Percentiles rank a stretch among this genome's conserved stretches.
Evolutionary conservation across 2,797 vertebrate genomes (phyloP).

Genomic region (Molossus alvarezi): DNA sequence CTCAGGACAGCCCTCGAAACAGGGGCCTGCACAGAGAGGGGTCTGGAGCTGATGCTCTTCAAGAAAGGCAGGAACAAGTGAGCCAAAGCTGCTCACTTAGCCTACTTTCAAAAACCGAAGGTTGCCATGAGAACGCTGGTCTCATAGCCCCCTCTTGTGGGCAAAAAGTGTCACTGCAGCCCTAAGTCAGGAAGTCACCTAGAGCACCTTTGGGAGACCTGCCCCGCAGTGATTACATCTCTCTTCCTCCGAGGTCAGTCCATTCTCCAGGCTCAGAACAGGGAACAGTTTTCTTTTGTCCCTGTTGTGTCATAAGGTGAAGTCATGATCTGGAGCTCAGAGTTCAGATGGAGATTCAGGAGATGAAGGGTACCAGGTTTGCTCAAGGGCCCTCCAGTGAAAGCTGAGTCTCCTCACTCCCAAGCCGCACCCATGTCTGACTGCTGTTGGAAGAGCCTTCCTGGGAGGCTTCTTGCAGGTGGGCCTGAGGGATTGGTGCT

Average conservation of each 20-base stretch:
- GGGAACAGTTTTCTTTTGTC: background rate
- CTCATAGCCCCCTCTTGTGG: slow-evolving; percentile 65
- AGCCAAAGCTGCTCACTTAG: background rate
- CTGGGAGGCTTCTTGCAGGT: background rate
- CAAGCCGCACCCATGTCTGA: background rate
- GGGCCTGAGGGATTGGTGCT: too few relatives aligned
- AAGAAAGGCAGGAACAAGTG: background rate
- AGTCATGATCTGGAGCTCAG: background rate
- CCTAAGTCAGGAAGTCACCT: background rate
- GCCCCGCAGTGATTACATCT: fast-evolving
- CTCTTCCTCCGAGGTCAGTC: background rate
- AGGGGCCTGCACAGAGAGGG: background rate
- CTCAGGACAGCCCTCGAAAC: background rate
- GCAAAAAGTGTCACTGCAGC: background rate
- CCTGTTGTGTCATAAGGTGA: background rate
- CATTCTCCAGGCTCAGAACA: background rate
- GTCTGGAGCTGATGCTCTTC: background rate
- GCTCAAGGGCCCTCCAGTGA: background rate
- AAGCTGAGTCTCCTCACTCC: background rate
- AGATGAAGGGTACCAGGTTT: background rate
- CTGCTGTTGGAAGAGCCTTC: background rate
- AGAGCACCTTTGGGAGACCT: background rate
- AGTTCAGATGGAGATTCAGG: background rate
- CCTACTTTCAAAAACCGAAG: background rate
- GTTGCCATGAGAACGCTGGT: background rate